These are phyloP conservation scores for Agrotis exclamationis DNA, from an alignment of 2,888 invertebrate species.

Conservation along the genomic window DNA sequence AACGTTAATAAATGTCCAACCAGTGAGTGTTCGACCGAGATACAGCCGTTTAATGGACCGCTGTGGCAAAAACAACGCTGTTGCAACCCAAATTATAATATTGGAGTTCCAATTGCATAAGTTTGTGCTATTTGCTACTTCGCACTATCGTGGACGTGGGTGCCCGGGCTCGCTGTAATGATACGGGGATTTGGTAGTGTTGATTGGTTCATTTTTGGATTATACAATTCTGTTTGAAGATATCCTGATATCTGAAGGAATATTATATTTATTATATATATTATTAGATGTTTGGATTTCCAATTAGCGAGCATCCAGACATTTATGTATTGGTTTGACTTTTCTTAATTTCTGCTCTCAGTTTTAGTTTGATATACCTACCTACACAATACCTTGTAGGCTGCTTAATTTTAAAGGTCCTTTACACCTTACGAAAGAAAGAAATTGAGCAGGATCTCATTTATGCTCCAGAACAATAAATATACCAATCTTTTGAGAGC, in stretches of 20 bases:
- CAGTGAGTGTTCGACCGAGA: constrained; percentile 78
- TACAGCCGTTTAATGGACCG: constrained; percentile 81
- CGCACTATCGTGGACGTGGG: constrained; percentile 80
- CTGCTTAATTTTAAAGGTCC: too few relatives aligned
- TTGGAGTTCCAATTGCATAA: constrained; percentile 89
- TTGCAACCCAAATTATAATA: constrained; percentile 88
- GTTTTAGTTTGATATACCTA: too few relatives aligned
- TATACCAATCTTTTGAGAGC: too few relatives aligned
- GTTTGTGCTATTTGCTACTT: constrained; percentile 87
- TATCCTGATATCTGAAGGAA: too few relatives aligned
- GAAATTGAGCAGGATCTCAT: too few relatives aligned
- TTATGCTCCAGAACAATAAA: too few relatives aligned
- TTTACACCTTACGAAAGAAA: too few relatives aligned
- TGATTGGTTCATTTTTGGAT: not conserved
- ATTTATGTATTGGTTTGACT: too few relatives aligned
- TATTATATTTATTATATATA: too few relatives aligned
- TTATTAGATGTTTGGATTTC: too few relatives aligned
- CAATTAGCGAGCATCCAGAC: not conserved
- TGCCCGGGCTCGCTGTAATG: constrained; percentile 55
- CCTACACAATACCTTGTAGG: too few relatives aligned
- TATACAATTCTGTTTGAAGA: not conserved
- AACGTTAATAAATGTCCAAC: constrained; percentile 53
- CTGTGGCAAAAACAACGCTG: constrained; percentile 84
- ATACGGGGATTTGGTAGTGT: constrained; percentile 47
- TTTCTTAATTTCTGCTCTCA: too few relatives aligned